Base-by-base conservation (phyloP, 2,888 invertebrate species). In the Limnephilus lunatus region DNA sequence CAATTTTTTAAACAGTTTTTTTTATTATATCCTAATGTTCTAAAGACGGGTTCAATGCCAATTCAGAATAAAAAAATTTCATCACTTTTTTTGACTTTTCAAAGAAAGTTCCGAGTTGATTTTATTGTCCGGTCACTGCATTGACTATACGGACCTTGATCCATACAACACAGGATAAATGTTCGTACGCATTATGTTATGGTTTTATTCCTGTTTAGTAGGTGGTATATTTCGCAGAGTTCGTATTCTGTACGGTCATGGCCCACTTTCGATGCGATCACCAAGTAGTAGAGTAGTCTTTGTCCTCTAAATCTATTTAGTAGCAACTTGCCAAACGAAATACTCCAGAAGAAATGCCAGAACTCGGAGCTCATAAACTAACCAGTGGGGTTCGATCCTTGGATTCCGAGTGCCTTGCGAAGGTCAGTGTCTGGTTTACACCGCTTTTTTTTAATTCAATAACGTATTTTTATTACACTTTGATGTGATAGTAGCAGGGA, bases 301-400 rank as follows among this genome's bases (percentile, higher is more conserved):
- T 32, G 82, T 32, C 32, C 30, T 82, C 31, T 15, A 32, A 32
- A 82, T 82, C 14, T 82, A 82, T 15, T 82, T 82, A 82, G 32
- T 32, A 82, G 31, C 19, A 82, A 32, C 82, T 82, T 85, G 85
- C 85, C 85, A 85, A 85, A 85, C 39, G 19, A 85, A 85, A 32
- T 12, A 44, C 19, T 85, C 85, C n/a, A 32, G 82, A 82, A 82
- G 25, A 68, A 25, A 68, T 68, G 68, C 25, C 68, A 68, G n/a
- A 68, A 19, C 19, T 19, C 53, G 25, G 53, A 19, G 53, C 53
- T 14, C 53, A 68, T 68, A 68, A 68, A 68, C 53, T 25, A 68
- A 68, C 53, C 53, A 68, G 68, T 68, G 68, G 68, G 68, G 68
- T n/a, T 68, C 68, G 68, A 68, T 68, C 68, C 25, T 68, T 68